Conservation (phyloP, 2,888 invertebrate species). For the Ormyrus labotus region DNA sequence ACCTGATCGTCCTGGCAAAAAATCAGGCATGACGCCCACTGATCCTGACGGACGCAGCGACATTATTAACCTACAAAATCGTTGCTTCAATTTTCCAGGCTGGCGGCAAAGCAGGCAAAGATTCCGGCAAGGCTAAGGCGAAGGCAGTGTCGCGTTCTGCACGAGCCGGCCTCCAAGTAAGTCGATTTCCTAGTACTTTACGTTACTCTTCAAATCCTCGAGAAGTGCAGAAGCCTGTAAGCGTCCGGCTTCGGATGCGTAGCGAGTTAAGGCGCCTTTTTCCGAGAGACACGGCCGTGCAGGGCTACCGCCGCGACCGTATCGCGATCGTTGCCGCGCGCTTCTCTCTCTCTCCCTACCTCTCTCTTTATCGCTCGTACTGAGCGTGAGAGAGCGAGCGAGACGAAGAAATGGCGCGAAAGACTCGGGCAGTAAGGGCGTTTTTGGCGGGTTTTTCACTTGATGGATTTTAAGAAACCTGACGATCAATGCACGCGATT, state of each 20-base stretch:
- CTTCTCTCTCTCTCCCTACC: neutral
- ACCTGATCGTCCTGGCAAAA: neutral
- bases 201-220: neutral
- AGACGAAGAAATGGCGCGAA: slow-evolving; percentile 56
- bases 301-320: slow-evolving; percentile 21
- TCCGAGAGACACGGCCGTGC: slow-evolving; percentile 19
- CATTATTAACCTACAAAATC: slow-evolving; percentile 72
- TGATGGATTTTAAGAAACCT: neutral
- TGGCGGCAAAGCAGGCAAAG: slow-evolving; percentile 99
- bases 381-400: slow-evolving; percentile 30
- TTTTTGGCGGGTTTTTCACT: slow-evolving; percentile 41
- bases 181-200: slow-evolving; percentile 57
- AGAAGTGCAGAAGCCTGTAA: neutral
- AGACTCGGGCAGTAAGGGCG: slow-evolving; percentile 33
- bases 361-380: too few relatives aligned
- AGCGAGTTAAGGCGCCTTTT: slow-evolving; percentile 11
- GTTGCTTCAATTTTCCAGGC: slow-evolving; percentile 81
- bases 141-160: slow-evolving; percentile 99
- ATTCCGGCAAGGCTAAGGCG: slow-evolving; percentile 99
- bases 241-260: too few relatives aligned
- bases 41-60: neutral
- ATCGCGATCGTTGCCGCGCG: slow-evolving; percentile 52
- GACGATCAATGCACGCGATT: neutral
- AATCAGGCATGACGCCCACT: too few relatives aligned
- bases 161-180: slow-evolving; percentile 98